Evolutionary conservation across 2,888 invertebrate genomes (phyloP).

Genomic region (Cyrtodaria siliqua): DNA sequence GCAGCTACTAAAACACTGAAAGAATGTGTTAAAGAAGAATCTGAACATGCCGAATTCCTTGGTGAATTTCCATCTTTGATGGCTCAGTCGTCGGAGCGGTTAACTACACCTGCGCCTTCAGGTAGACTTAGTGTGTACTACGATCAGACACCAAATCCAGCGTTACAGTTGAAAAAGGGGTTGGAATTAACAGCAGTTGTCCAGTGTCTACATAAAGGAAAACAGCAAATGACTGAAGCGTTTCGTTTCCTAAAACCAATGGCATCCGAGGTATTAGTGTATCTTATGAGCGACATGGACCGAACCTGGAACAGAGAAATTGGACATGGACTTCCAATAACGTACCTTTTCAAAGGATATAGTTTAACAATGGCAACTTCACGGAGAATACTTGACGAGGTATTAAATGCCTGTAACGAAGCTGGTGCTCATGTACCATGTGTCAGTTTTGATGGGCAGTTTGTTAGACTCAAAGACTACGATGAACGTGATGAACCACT

Average conservation of each 20-base stretch:
- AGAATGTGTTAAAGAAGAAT: background rate
- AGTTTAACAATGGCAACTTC: slow-evolving; percentile 18
- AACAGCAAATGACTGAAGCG: slow-evolving; percentile 2
- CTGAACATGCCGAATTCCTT: slow-evolving; percentile 16
- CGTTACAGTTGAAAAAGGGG: background rate
- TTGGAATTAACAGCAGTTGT: background rate
- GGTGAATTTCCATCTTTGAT: slow-evolving; percentile 30
- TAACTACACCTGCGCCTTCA: too few relatives aligned
- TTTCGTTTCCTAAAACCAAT: slow-evolving; percentile 5
- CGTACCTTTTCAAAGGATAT: slow-evolving; percentile 32
- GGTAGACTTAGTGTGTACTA: too few relatives aligned
- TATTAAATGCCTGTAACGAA: slow-evolving; percentile 19
- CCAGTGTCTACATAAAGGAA: slow-evolving; percentile 3
- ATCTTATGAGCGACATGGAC: slow-evolving; percentile 29
- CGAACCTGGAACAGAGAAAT: slow-evolving; percentile 29
- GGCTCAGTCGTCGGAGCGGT: too few relatives aligned
- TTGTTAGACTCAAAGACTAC: slow-evolving; percentile 10
- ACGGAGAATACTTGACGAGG: slow-evolving; percentile 16
- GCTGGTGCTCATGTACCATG: slow-evolving; percentile 19
- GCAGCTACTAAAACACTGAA: slow-evolving; percentile 3
- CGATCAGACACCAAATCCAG: background rate
- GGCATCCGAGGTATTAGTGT: slow-evolving; percentile 27
- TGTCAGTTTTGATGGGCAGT: slow-evolving; percentile 37
- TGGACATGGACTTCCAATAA: slow-evolving; percentile 33
- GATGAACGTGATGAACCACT: slow-evolving; percentile 12